phyloP scores from a whole-genome alignment of 30 jellyfish, hydroid and myxozoan species.

The Nemopilema nomurai region DNA sequence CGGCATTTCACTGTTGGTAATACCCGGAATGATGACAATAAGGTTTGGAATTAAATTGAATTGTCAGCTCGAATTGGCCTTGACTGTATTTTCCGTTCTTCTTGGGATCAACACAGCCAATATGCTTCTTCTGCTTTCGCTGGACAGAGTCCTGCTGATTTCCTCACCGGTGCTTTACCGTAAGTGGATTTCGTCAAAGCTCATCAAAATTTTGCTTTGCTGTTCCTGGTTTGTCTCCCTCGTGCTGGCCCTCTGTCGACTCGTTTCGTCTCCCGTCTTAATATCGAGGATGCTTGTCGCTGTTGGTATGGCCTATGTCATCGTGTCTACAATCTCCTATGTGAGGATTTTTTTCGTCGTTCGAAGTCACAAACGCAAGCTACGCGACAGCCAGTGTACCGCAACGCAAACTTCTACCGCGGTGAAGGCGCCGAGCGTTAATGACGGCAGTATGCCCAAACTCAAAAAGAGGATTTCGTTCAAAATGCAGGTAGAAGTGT shows the following conservation, averaged over 20 bases:
- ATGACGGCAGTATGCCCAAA: not conserved
- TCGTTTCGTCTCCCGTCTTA: conserved; percentile 19
- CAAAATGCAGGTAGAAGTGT: conserved; percentile 46
- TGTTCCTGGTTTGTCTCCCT: conserved; percentile 43
- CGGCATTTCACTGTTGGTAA: conserved; percentile 29
- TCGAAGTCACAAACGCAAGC: conserved; percentile 13
- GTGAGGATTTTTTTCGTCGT: conserved; percentile 23
- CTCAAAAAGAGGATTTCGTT: conserved; percentile 16
- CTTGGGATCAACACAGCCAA: conserved; percentile 49
- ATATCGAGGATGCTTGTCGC: conserved; percentile 17
- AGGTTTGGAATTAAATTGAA: not conserved
- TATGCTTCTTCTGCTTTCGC: conserved; percentile 40
- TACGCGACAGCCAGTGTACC: conserved; percentile 6
- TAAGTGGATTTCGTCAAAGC: conserved; percentile 20
- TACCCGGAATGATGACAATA: conserved; percentile 12
- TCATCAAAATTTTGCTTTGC: not conserved
- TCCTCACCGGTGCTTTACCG: conserved; percentile 54
- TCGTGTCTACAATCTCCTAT: conserved; percentile 23
- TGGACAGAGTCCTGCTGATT: conserved; percentile 45
- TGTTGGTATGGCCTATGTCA: conserved; percentile 29
- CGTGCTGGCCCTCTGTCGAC: not conserved
- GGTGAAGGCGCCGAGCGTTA: not conserved
- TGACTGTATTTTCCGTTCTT: conserved; percentile 8
- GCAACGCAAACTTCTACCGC: not conserved
- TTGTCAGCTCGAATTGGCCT: conserved; percentile 8